phyloP scores from a whole-genome alignment of 2,888 invertebrate species.

The Tenthredo amoena region DNA sequence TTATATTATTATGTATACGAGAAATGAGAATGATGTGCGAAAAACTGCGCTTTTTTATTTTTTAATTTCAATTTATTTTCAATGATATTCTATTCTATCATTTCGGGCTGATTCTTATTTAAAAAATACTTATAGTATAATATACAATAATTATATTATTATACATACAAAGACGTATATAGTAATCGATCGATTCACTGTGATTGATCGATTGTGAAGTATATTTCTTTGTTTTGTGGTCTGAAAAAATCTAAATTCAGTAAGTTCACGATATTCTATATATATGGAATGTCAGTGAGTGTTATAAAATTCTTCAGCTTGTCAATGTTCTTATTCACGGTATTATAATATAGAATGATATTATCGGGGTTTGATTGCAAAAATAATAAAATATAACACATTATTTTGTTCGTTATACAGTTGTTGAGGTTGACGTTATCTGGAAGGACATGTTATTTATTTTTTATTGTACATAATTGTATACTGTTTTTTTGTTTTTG shows the following conservation, averaged over 20 bases:
- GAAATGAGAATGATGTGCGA: neutral
- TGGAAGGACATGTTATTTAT: constrained; percentile 35
- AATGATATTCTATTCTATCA: neutral
- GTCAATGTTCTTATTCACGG: neutral
- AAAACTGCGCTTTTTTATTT: neutral
- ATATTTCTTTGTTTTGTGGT: constrained; percentile 49
- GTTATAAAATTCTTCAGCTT: neutral
- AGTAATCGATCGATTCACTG: neutral
- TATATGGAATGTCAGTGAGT: neutral
- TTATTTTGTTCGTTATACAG: constrained; percentile 36
- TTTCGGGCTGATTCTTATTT: constrained; percentile 12
- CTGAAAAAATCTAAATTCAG: neutral
- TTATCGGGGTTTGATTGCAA: constrained; percentile 23
- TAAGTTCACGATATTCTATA: neutral
- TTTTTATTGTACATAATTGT: constrained; percentile 46
- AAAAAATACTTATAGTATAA: constrained; percentile 22
- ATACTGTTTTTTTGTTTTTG: constrained; percentile 36
- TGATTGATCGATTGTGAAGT: neutral
- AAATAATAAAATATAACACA: constrained; percentile 27
- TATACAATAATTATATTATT: constrained; percentile 4
- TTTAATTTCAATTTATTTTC: neutral
- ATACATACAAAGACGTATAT: neutral
- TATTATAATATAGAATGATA: neutral
- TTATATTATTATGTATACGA: neutral
- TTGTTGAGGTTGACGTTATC: constrained; percentile 36